phyloP scores from a whole-genome alignment of 1,140 invertebrate genomes.

The Sinonovacula constricta region DNA sequence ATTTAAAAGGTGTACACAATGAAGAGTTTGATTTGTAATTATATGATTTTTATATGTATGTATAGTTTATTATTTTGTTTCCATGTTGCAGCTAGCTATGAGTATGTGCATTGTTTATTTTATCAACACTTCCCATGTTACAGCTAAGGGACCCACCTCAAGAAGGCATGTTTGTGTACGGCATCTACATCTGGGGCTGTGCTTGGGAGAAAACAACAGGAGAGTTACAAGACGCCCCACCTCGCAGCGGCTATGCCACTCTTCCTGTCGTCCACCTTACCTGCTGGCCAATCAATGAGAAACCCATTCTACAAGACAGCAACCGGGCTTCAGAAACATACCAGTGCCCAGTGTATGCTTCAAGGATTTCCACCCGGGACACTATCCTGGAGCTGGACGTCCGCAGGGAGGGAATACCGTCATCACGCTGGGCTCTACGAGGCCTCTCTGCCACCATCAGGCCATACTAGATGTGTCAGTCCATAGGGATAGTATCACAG shows the following conservation, averaged over 20 bases:
- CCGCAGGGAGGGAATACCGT: constrained; percentile 70
- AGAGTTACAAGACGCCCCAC: constrained; percentile 76
- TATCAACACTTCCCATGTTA: no score
- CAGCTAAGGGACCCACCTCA: constrained; percentile 78
- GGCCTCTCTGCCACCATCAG: constrained; percentile 76
- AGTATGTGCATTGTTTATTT: no score
- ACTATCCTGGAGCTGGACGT: constrained; percentile 77
- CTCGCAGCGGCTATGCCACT: constrained; percentile 67
- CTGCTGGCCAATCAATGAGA: constrained; percentile 75
- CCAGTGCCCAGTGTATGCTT: constrained; percentile 75
- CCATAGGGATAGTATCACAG: no score
- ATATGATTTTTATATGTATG: no score
- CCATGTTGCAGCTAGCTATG: no score
- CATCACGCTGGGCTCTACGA: constrained; percentile 75
- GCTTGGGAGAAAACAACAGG: constrained; percentile 78
- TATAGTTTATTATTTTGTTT: no score
- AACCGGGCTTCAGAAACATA: constrained; percentile 70
- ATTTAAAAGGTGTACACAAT: no score
- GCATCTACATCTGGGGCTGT: constrained; percentile 78
- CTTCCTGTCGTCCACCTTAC: constrained; percentile 78
- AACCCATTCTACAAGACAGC: constrained; percentile 69
- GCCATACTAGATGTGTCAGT: constrained; percentile 64
- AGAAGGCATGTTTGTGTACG: constrained; percentile 78
- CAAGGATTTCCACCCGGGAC: constrained; percentile 66
- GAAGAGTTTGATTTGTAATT: no score